phyloP scores from a whole-genome alignment of 1,140 invertebrate genomes.

The Drosophila erecta region DNA sequence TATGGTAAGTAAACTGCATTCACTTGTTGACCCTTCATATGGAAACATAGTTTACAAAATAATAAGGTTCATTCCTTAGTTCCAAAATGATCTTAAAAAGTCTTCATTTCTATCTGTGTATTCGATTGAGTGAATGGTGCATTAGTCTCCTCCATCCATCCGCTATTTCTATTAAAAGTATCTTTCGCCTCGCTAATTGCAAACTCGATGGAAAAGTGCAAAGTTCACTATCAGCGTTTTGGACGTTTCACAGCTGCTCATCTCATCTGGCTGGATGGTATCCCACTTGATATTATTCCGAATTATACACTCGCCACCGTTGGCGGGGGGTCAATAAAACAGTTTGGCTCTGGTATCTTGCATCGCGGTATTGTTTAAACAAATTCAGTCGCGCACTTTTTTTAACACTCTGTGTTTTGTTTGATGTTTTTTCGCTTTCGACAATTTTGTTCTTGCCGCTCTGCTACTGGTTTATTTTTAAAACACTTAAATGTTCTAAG shows the following conservation, averaged over 20 bases:
- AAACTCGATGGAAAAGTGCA: slow-evolving; percentile 49
- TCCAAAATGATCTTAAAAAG: too few relatives aligned
- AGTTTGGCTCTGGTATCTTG: slow-evolving; percentile 23
- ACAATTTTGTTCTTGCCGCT: slow-evolving; percentile 20
- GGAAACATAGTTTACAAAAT: too few relatives aligned
- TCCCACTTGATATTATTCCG: slow-evolving; percentile 21
- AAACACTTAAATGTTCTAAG: slow-evolving; percentile 74
- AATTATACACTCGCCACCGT: slow-evolving; percentile 36
- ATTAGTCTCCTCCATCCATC: neutral
- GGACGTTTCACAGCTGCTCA: slow-evolving; percentile 29
- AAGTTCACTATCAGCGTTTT: slow-evolving; percentile 47
- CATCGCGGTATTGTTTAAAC: slow-evolving; percentile 34
- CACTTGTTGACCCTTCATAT: too few relatives aligned
- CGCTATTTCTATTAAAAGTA: slow-evolving; percentile 5
- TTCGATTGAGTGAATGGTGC: slow-evolving; percentile 11
- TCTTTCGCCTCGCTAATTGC: slow-evolving; percentile 31
- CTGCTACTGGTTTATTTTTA: slow-evolving; percentile 74
- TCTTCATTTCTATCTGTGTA: slow-evolving; percentile 5
- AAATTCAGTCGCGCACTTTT: slow-evolving; percentile 24
- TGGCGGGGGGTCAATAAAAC: slow-evolving; percentile 47
- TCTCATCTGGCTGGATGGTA: slow-evolving; percentile 2
- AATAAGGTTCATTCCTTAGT: too few relatives aligned
- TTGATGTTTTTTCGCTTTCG: slow-evolving; percentile 63
- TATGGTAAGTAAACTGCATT: too few relatives aligned
- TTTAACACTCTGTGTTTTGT: slow-evolving; percentile 48